phyloP scores from a whole-genome alignment of 64 coral and sea anemone genomes.

The Orbicella faveolata region DNA sequence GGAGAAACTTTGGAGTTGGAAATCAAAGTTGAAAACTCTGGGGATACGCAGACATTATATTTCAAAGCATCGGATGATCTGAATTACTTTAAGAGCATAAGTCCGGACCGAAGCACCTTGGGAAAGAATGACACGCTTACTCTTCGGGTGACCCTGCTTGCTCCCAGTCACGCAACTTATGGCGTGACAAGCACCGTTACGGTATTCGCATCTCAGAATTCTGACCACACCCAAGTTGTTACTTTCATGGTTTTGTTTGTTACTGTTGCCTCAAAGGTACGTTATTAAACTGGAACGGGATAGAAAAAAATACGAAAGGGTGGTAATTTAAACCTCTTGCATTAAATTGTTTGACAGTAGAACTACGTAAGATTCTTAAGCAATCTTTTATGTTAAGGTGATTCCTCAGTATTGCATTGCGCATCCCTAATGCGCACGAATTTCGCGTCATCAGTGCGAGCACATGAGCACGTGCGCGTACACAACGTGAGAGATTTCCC shows the following conservation, averaged over 20 bases:
- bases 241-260: constrained; percentile 71
- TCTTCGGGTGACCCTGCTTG: background rate
- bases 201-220: constrained; percentile 43
- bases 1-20: constrained; percentile 16
- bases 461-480: too few species aligned
- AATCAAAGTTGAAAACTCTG: constrained; percentile 41
- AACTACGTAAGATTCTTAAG: too few species aligned
- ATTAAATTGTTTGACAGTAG: too few species aligned
- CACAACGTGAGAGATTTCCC: too few species aligned
- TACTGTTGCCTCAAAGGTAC: constrained; percentile 67
- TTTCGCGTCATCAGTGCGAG: too few species aligned
- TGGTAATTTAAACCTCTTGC: too few species aligned
- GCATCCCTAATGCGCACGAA: too few species aligned
- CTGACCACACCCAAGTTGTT: constrained; percentile 1
- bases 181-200: constrained; percentile 57
- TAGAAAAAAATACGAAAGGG: background rate
- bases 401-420: too few species aligned
- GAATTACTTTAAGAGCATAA: constrained; percentile 15
- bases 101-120: background rate
- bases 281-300: background rate
- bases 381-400: too few species aligned
- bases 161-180: constrained; percentile 25
- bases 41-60: constrained; percentile 19
- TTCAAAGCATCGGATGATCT: constrained; percentile 56
- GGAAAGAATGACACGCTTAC: constrained; percentile 16